Percentiles rank a stretch among this genome's conserved stretches.
phyloP scores from a whole-genome alignment of 2,113 vertebrate species.

The Gopherus evgoodei region DNA sequence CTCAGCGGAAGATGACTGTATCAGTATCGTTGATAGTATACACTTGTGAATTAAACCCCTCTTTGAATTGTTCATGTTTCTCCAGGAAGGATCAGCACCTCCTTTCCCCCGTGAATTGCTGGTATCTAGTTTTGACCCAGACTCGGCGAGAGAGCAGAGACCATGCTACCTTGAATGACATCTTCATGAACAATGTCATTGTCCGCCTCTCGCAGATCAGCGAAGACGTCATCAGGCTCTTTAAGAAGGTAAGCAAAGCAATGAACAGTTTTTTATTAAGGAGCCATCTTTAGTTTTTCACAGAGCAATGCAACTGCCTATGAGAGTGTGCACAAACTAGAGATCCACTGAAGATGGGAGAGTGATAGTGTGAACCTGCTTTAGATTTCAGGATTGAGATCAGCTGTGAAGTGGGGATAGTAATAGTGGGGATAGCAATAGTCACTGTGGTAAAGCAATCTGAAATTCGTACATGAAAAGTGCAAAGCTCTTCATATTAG shows the following conservation, averaged over 20 bases:
- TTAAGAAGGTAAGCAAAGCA: constrained; percentile 91
- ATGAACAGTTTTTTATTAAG: fast-evolving
- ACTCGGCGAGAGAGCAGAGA: constrained; percentile 95
- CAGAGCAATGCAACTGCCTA: neutral
- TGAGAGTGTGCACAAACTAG: neutral
- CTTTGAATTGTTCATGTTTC: neutral
- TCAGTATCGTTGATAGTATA: fast-evolving
- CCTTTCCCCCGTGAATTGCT: constrained; percentile 96
- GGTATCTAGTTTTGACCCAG: constrained; percentile 97
- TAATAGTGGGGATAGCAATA: too few relatives aligned
- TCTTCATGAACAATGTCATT: constrained; percentile 98
- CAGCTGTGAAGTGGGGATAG: neutral
- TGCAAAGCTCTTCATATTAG: neutral
- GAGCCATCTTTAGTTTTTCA: neutral
- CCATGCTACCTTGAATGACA: constrained; percentile 96
- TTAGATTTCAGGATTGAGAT: neutral
- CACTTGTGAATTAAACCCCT: fast-evolving
- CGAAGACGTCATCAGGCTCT: constrained; percentile 98
- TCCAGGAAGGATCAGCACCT: constrained; percentile 97
- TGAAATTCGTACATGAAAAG: neutral
- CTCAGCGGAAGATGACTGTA: fast-evolving
- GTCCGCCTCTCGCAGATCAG: constrained; percentile 96
- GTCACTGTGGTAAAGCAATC: neutral
- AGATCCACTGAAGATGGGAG: neutral
- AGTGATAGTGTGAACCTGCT: neutral